Percentiles rank a stretch among this genome's conserved stretches.
phyloP scores from a whole-genome alignment of 2,113 vertebrate genomes.

The Heterotis niloticus region DNA sequence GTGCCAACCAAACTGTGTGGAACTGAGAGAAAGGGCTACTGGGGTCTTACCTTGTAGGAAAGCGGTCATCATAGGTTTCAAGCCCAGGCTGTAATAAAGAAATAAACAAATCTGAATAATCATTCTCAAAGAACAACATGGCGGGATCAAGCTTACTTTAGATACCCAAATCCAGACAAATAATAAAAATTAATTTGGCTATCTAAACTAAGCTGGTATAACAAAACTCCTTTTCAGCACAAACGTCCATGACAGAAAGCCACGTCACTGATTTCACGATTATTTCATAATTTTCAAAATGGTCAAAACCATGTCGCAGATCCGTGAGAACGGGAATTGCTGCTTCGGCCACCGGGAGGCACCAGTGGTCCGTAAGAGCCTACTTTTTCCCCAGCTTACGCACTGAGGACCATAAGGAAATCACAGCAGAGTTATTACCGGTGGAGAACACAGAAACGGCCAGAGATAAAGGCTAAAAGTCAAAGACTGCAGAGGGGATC shows the following conservation, averaged over 20 bases:
- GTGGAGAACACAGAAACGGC: too few species aligned
- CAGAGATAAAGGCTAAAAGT: too few species aligned
- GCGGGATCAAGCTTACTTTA: too few species aligned
- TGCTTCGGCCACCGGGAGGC: conserved; percentile 51
- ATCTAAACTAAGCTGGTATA: too few species aligned
- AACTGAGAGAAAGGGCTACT: background rate
- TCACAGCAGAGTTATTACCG: too few species aligned
- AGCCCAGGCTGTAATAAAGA: conserved; percentile 68
- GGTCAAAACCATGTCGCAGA: background rate
- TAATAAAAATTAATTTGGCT: too few species aligned
- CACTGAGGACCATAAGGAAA: background rate
- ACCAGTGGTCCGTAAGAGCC: conserved; percentile 26
- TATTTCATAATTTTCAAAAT: background rate
- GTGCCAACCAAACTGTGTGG: background rate
- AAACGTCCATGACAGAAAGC: background rate
- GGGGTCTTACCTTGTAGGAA: conserved; percentile 86
- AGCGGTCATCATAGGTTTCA: conserved; percentile 85
- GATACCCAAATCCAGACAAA: background rate
- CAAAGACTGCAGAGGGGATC: too few species aligned
- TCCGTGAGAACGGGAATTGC: background rate
- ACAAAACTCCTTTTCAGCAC: too few species aligned
- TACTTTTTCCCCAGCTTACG: background rate
- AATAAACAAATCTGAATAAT: conserved; percentile 25
- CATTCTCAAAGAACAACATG: background rate
- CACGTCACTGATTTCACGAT: background rate